phyloP scores from a whole-genome alignment of 2,888 invertebrate genomes.

The Trisateles emortualis region DNA sequence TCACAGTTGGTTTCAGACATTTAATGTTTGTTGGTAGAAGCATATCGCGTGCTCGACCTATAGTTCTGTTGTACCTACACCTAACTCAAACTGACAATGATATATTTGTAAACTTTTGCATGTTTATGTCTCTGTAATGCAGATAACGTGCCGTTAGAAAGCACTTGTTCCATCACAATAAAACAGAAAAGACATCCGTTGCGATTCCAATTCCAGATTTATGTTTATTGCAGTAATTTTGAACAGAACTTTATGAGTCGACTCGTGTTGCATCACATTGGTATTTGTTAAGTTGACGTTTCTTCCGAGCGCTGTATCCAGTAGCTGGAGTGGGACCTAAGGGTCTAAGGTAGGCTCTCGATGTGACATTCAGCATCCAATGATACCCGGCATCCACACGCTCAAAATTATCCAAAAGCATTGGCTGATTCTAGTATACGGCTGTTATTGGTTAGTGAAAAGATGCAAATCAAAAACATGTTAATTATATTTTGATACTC shows the following conservation, averaged over 20 bases:
- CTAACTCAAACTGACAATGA: not conserved
- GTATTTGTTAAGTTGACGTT: constrained; percentile 27
- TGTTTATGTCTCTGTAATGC: constrained; percentile 29
- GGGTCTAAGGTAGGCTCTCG: constrained; percentile 31
- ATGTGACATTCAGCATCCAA: constrained; percentile 66
- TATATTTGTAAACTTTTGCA: constrained; percentile 2
- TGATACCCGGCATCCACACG: constrained; percentile 70
- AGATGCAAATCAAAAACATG: constrained; percentile 79
- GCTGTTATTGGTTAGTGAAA: constrained; percentile 86
- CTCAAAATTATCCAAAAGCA: constrained; percentile 79
- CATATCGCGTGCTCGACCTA: constrained; percentile 18
- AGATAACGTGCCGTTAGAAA: constrained; percentile 18
- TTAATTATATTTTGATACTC: constrained; percentile 87
- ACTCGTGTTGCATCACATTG: constrained; percentile 26
- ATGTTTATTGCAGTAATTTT: constrained; percentile 12
- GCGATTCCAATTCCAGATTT: constrained; percentile 14
- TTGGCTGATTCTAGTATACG: constrained; percentile 86
- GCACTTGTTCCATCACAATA: constrained; percentile 23
- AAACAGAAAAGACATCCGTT: constrained; percentile 17
- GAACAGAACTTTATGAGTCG: constrained; percentile 32
- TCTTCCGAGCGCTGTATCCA: constrained; percentile 20
- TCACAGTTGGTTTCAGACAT: constrained; percentile 44
- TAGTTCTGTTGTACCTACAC: not conserved
- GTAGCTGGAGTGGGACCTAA: constrained; percentile 17
- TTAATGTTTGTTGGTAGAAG: constrained; percentile 21